Conservation (phyloP, 23 tunicate genomes). For the Ciona savignyi region DNA sequence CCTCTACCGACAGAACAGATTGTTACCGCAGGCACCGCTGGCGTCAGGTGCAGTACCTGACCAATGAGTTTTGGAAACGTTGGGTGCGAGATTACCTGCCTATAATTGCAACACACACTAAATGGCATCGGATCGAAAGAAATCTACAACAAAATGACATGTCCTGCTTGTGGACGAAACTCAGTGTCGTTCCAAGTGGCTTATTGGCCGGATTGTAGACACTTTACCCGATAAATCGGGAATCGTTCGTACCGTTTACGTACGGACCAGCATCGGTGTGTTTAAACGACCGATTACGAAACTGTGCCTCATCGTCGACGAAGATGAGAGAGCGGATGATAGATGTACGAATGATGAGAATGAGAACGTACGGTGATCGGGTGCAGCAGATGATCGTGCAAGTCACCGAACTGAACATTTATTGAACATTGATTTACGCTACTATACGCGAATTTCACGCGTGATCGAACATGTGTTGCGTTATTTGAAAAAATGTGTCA, state of each 20-base stretch:
- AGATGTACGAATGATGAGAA: too few species aligned
- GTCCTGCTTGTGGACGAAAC: slow-evolving; percentile 15
- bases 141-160: slow-evolving; percentile 14
- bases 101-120: background rate
- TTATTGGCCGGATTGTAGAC: slow-evolving; percentile 12
- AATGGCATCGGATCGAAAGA: slow-evolving; percentile 5
- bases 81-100: slow-evolving; percentile 4
- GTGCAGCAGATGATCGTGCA: too few species aligned
- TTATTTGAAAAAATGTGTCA: too few species aligned
- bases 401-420: too few species aligned
- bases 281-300: slow-evolving; percentile 15
- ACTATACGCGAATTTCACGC: too few species aligned
- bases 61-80: background rate
- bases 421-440: too few species aligned
- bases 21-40: slow-evolving; percentile 12
- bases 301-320: slow-evolving; percentile 13
- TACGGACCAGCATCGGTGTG: background rate
- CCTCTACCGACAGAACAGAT: slow-evolving; percentile 2
- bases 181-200: slow-evolving; percentile 11
- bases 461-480: too few species aligned
- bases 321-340: too few species aligned
- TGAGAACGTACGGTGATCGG: too few species aligned
- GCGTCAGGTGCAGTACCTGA: slow-evolving; percentile 9
- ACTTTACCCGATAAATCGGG: slow-evolving; percentile 18
- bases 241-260: slow-evolving; percentile 5